Base-by-base conservation (phyloP, 1,140 invertebrate genomes). In the Drosophila lini region DNA sequence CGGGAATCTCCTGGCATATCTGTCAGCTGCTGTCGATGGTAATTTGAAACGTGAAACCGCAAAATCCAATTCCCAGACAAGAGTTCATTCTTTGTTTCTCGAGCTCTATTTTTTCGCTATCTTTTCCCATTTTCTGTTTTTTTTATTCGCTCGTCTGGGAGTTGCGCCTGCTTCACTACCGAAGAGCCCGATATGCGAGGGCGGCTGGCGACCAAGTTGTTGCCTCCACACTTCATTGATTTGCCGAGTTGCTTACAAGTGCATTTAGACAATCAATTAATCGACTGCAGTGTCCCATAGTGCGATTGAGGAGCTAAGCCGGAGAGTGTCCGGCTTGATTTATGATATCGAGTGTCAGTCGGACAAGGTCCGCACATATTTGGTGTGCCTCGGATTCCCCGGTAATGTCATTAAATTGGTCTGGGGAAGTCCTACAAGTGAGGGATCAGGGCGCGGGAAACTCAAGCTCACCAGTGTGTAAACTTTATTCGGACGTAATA, bases 201-300 rank as follows among this genome's bases (percentile, higher is more conserved):
- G 42, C 47, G 47, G 55, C 28, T 65, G 61, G 56, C 65, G 74
- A 71, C 74, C 62, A 69, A 53, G 64, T 67, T 84, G 85, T 80
- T 79, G 19, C 13, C 78, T 81, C 80, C 70, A 89, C 85, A 84
- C 84, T 90, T 81, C 84, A 89, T 89, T 89, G 84, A 90, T 84
- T 89, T 71, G 78, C 70, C 78, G 78, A 89, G 84, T 89, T 84
- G 84, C 80, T 88, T 88, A 89, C 84, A 88, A 88, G 84, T 88
- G 84, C 85, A 90, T 89, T 89, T 89, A 89, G 84, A 89, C 84
- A 89, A 89, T 89, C 84, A 89, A 89, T 89, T 89, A 89, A 89
- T 90, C 84, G 85, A 84, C 84, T 89, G 81, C 77, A 78, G 42
- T 74, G 73, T 62, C 71, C 52, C 52, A 69, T 77, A 71, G 41